A percentile compares a stretch with the other conserved stretches of the same genome.
Evolutionary conservation across 1,140 invertebrate species (phyloP).

Genomic region (Nephotettix cincticeps): DNA sequence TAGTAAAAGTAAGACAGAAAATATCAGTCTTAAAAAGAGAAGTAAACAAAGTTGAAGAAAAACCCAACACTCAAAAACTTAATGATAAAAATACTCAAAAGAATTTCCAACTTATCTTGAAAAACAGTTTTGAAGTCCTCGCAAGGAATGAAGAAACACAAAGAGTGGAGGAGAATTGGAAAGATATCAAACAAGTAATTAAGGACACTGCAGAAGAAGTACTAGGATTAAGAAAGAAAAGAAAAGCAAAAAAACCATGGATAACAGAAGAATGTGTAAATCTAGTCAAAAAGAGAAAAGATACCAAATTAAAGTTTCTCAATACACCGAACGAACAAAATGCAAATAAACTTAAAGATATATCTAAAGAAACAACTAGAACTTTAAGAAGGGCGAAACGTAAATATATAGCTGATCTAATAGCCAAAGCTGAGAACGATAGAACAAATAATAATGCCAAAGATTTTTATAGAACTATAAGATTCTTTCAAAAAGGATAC

Average conservation of each 20-base stretch:
- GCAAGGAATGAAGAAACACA: not conserved
- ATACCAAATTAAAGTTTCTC: no score
- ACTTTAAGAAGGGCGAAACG: no score
- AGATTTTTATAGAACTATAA: no score
- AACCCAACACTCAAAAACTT: not conserved
- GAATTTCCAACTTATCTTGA: not conserved
- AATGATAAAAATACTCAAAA: not conserved
- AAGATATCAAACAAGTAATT: not conserved
- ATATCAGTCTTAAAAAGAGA: not conserved
- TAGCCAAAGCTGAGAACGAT: no score
- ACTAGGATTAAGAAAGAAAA: not conserved
- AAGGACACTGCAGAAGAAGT: not conserved
- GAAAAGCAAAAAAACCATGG: slow-evolving; percentile 13
- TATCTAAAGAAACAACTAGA: no score
- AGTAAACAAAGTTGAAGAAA: not conserved
- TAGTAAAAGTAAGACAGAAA: slow-evolving; percentile 22
- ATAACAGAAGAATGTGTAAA: slow-evolving; percentile 16
- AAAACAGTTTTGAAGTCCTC: not conserved
- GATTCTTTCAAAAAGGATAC: no score
- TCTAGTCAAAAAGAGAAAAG: slow-evolving; percentile 13
- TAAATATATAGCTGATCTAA: no score
- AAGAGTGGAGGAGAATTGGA: slow-evolving; percentile 14
- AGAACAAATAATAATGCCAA: no score
- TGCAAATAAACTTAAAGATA: no score
- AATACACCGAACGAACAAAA: no score